Conservation (phyloP, 2,888 invertebrate genomes). For the Exephanes ischioxanthus region DNA sequence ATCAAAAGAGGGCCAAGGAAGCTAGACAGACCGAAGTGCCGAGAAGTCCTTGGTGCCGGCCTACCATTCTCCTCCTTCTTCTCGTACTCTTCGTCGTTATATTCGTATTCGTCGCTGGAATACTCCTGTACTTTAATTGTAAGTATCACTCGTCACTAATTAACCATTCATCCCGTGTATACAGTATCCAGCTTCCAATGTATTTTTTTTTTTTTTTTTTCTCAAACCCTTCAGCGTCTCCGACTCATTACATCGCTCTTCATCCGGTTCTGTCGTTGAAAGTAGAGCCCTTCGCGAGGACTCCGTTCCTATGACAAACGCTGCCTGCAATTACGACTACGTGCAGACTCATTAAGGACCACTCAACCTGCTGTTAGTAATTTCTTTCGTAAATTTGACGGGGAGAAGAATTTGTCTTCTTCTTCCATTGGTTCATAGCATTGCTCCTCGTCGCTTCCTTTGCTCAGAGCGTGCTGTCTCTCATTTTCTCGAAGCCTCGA, state of each 20-base stretch:
- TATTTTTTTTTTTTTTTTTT: constrained; percentile 4
- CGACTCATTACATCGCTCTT: constrained; percentile 33
- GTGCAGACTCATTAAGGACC: constrained; percentile 57
- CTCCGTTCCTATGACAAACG: background rate
- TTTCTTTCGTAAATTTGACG: constrained; percentile 63
- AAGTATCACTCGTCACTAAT: constrained; percentile 80
- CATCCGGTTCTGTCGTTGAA: background rate
- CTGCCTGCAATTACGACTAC: constrained; percentile 46
- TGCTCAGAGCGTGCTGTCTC: constrained; percentile 38
- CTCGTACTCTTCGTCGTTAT: constrained; percentile 87
- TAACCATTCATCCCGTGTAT: background rate
- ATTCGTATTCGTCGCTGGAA: constrained; percentile 87
- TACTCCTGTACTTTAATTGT: constrained; percentile 88
- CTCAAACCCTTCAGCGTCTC: background rate
- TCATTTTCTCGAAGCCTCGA: constrained; percentile 52
- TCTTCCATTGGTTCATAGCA: background rate
- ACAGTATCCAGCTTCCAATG: background rate
- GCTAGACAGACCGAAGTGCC: constrained; percentile 82
- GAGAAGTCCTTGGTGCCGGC: constrained; percentile 86
- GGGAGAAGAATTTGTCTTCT: constrained; percentile 56
- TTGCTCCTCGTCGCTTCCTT: constrained; percentile 27
- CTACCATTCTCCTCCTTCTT: constrained; percentile 87
- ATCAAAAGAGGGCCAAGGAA: constrained; percentile 82
- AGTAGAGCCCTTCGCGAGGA: background rate
- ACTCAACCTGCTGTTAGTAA: constrained; percentile 51